Conservation (phyloP, 2,113 vertebrate genomes). For the Cercopithecus mona region DNA sequence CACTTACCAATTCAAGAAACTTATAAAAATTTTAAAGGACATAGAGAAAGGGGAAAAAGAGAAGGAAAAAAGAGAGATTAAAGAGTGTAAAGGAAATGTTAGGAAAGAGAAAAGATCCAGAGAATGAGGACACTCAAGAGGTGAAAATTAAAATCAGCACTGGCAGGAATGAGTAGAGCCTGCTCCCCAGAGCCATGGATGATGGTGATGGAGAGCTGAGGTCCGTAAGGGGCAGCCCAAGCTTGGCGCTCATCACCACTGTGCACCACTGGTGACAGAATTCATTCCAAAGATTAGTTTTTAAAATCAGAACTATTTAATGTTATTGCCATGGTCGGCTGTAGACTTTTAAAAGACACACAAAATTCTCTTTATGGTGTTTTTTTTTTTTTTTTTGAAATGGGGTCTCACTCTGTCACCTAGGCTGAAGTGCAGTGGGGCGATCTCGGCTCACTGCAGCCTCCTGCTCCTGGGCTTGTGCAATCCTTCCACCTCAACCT, state of each 20-base stretch:
- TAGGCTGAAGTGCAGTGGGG: no score
- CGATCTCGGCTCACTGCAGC: no score
- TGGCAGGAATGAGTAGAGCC: rapidly evolving
- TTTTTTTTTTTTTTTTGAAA: no score
- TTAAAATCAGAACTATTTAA: background rate
- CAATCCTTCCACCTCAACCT: no score
- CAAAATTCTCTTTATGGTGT: background rate
- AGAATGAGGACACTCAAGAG: background rate
- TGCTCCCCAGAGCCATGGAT: no score
- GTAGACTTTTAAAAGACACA: background rate
- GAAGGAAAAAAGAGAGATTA: background rate
- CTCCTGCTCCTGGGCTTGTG: no score
- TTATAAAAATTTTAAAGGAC: background rate
- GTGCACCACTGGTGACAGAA: background rate
- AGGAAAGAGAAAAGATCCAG: background rate
- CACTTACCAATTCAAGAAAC: background rate
- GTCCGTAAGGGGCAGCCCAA: background rate
- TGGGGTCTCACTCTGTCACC: no score
- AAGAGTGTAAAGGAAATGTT: background rate
- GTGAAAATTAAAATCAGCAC: background rate
- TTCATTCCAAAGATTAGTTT: background rate
- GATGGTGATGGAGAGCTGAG: no score
- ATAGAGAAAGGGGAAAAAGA: background rate
- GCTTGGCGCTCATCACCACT: background rate
- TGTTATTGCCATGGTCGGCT: background rate